Percentiles rank a stretch among this genome's conserved stretches.
These are phyloP conservation scores for Rhopalosiphum padi DNA, from an alignment of 1,140 invertebrate species.

Conservation along the genomic window DNA sequence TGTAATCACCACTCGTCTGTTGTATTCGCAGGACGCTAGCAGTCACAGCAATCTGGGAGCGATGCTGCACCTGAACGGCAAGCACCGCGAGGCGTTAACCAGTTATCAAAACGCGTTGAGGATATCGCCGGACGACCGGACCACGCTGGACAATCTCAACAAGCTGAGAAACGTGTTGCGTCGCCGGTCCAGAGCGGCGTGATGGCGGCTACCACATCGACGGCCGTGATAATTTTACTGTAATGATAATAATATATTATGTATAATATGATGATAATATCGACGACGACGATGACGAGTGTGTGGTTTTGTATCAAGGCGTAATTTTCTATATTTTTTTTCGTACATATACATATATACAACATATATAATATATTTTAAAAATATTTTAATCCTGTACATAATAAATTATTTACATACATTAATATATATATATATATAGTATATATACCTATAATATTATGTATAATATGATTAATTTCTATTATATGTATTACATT, in stretches of 20 bases:
- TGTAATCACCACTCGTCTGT: not conserved
- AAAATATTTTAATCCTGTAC: not conserved
- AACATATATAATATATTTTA: not conserved
- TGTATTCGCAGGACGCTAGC: conserved; percentile 74
- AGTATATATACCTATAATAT: too few species aligned
- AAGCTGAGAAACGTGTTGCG: conserved; percentile 69
- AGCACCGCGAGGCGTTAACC: conserved; percentile 82
- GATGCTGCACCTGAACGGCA: conserved; percentile 90
- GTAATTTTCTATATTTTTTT: conserved; percentile 15
- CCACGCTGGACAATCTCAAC: conserved; percentile 86
- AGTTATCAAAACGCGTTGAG: conserved; percentile 83
- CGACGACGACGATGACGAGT: not conserved
- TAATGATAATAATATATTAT: not conserved
- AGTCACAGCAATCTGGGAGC: conserved; percentile 93
- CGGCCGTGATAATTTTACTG: not conserved
- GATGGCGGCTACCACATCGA: not conserved
- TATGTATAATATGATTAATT: not conserved
- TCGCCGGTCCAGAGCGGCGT: conserved; percentile 24
- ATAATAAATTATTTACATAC: not conserved
- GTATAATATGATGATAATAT: not conserved
- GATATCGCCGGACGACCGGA: conserved; percentile 83
- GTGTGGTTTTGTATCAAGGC: not conserved
- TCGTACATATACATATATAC: not conserved
- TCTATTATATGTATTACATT: not conserved
- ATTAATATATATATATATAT: not conserved